Base-by-base conservation (phyloP, 2,797 vertebrate genomes). In the Halcyon badia region DNA sequence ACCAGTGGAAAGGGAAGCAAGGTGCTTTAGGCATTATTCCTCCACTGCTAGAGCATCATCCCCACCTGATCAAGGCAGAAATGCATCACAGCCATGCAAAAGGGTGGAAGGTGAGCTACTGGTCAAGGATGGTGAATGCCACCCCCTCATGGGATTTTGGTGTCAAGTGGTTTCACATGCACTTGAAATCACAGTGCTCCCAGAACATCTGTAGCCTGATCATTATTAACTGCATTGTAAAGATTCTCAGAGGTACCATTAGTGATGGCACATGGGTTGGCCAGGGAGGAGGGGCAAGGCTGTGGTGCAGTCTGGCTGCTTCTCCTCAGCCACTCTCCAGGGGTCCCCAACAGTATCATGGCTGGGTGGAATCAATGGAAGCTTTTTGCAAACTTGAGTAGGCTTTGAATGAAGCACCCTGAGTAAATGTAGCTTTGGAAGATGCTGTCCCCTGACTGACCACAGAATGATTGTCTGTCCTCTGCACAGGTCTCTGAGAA, bases 81-180 rank as follows among this genome's bases (percentile, higher is more conserved):
- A 61, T 22, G 20, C 16, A 81, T 12, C 71, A 46, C 35, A 58
- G 17, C 14, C 44, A 41, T 24, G 14, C 12, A 48, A 82, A 60
- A 9, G 2, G 24, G 5, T 77, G 24, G 24, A 76, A 88, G 21
- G 24, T 30, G 44, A 72, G n/a, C 20, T 64, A 11, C 22, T 49
- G n/a, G 9, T 46, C 26, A 44, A 16, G 42, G 17, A 31, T 19
- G 30, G 31, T 28, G 64, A 77, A 77, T 37, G 15, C 6, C 25
- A 14, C 21, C 0, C 0, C 31, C 16, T 31, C 16, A 0, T 14
- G n/a, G 28, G 39, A 56, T 83, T 76, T 73, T 64, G 39, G 2
- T 62, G 12, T 22, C 31, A 83, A 57, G 17, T 1, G 1, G 14
- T 58, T 71, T 69, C 26, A 20, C 11, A 16, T 18, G n/a, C 2